Conservation (phyloP, 1,140 invertebrate species). For the Bilobella aurantiaca region DNA sequence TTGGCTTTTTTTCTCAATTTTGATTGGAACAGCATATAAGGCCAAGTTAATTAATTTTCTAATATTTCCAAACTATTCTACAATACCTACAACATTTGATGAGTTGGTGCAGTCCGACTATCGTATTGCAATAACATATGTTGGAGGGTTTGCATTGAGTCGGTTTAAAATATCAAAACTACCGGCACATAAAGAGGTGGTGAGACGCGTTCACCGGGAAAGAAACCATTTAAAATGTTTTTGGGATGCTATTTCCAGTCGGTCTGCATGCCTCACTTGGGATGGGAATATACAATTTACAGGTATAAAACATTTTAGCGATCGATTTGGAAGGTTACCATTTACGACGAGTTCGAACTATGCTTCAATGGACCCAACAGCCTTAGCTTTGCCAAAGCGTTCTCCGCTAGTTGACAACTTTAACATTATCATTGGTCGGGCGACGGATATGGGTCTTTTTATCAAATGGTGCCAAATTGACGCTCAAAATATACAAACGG, state of each 20-base stretch:
- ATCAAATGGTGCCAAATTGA: not conserved
- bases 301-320: not conserved
- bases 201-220: not conserved
- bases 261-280: not conserved
- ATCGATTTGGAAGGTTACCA: not conserved
- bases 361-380: not conserved
- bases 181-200: not conserved
- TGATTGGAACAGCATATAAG: not conserved
- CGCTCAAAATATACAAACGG: too few relatives aligned
- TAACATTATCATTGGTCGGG: not conserved
- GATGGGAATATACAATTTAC: not conserved
- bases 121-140: not conserved
- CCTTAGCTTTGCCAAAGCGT: not conserved
- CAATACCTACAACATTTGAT: not conserved
- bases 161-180: not conserved
- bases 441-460: not conserved
- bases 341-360: not conserved
- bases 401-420: not conserved
- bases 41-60: not conserved
- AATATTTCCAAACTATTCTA: not conserved
- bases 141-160: not conserved
- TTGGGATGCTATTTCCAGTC: not conserved
- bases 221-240: not conserved
- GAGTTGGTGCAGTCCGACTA: not conserved
- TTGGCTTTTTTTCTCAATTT: not conserved